Percentiles rank a stretch among this genome's conserved stretches.
Conservation (phyloP, 2,797 vertebrate genomes). For the Hemitrygon akajei region DNA sequence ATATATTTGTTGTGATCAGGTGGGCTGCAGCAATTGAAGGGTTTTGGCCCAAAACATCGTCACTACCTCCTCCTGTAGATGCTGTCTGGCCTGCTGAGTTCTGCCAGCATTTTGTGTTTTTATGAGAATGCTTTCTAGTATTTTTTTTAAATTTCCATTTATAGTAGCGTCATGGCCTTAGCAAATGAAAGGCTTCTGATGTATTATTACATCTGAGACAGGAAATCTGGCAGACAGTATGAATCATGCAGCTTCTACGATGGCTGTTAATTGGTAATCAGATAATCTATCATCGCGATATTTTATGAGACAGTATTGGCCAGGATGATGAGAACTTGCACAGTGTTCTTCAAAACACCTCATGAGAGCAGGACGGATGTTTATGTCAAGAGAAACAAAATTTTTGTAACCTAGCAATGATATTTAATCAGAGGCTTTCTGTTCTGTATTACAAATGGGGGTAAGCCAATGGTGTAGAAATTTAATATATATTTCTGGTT, state of each 20-base stretch:
- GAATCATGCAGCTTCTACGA: not conserved
- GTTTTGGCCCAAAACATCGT: no score
- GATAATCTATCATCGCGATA: not conserved
- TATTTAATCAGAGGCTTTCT: not conserved
- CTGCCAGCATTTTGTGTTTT: no score
- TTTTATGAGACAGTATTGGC: not conserved
- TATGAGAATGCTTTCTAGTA: no score
- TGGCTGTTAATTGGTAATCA: not conserved
- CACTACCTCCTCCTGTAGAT: no score
- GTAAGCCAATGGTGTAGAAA: not conserved
- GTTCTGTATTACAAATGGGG: not conserved
- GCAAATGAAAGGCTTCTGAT: not conserved
- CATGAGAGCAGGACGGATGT: not conserved
- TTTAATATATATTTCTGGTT: conserved; percentile 2
- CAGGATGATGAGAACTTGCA: not conserved
- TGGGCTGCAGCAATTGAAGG: no score
- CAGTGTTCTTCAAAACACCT: not conserved
- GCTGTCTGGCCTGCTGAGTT: no score
- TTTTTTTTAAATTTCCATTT: not conserved
- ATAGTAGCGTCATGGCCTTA: not conserved
- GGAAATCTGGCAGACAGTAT: not conserved
- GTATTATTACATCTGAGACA: not conserved
- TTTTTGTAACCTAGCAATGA: no score
- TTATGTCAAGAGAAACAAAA: no score
- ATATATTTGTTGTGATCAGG: no score